Evolutionary conservation across 1,140 invertebrate species (phyloP), one percentile per base, ranked within the genome.

Genomic region (Ips typographus): DNA sequence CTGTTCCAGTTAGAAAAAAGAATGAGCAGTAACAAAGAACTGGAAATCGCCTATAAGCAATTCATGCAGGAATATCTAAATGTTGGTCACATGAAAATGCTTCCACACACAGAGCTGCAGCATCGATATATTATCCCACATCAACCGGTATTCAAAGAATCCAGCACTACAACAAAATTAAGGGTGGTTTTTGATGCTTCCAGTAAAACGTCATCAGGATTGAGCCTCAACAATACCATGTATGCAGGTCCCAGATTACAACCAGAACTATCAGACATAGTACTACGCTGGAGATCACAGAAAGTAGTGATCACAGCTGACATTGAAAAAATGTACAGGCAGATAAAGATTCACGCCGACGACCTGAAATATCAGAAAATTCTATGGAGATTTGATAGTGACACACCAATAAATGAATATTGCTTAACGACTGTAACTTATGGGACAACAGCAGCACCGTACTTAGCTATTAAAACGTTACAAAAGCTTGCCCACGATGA

Each of bases 351-450:
- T 40, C 37, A 58, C 8, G 6, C 56, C 1, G 40, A 58, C 2
- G 37, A 58, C 7, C 37, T 5, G 56, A 6, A 58, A 8, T 58
- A 40, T 36, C 56, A 40, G 7, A 58, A 36, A 58, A 58, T 58
- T 1, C 1, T 58, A 5, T 58, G 55, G 55, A 38, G 56, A 41
- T 58, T 58, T 58, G 37, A 38, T 36, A 36, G 6, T 7, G 7
- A 39, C 37, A 36, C 3, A 8, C 55, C 55, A 7, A 38, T 58
- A 38, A 6, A 58, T 8, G 56, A 58, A 40, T 80, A 75, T 49
- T 2, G 70, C 44, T 62, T 79, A 8, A 76, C 73, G 2, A 79
- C 74, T 8, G 75, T 80, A 2, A 80, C 79, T 0, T 78, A 80
- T 59, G 81, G 81, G 0, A 74, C 73, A 7, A 38, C 72, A 3